Evolutionary conservation across 2,888 invertebrate genomes (phyloP).

Genomic region (Eledona agricola): DNA sequence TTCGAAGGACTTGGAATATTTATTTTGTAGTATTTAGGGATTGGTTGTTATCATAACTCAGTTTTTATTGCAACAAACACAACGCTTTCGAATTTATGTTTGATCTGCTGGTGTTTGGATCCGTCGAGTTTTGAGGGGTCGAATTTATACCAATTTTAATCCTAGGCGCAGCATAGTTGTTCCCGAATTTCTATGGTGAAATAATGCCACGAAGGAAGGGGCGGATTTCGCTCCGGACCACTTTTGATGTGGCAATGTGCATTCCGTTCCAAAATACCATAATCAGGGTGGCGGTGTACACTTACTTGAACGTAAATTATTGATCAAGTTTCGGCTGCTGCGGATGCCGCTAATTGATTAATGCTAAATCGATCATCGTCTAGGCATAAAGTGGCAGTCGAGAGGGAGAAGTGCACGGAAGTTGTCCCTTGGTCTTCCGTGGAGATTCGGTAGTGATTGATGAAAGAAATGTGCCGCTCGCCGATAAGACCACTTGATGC

Average conservation of each 20-base stretch:
- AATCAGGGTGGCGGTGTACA: conserved; percentile 22
- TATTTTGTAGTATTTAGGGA: no score
- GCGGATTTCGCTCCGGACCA: conserved; percentile 17
- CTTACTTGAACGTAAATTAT: conserved; percentile 33
- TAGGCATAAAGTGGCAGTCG: conserved; percentile 29
- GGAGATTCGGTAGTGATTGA: conserved; percentile 50
- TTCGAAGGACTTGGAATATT: no score
- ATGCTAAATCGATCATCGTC: conserved; percentile 34
- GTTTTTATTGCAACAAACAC: no score
- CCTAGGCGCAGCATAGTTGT: conserved; percentile 34
- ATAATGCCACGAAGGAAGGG: conserved; percentile 31
- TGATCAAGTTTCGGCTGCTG: conserved; percentile 32
- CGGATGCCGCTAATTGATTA: conserved; percentile 36
- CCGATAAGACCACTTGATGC: conserved; percentile 52
- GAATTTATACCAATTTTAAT: conserved; percentile 31
- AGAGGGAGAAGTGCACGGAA: no score
- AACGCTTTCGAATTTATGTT: no score
- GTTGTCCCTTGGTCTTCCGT: conserved; percentile 11
- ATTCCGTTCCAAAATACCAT: conserved; percentile 33
- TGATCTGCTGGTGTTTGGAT: no score
- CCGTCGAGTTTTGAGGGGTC: no score
- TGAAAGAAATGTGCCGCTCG: conserved; percentile 55
- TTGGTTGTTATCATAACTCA: no score
- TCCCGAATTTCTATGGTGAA: conserved; percentile 32
- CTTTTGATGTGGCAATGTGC: conserved; percentile 36